A percentile compares a stretch with the other conserved stretches of the same genome.
phyloP scores from a whole-genome alignment of 1,140 invertebrate species.

The Portunus trituberculatus region DNA sequence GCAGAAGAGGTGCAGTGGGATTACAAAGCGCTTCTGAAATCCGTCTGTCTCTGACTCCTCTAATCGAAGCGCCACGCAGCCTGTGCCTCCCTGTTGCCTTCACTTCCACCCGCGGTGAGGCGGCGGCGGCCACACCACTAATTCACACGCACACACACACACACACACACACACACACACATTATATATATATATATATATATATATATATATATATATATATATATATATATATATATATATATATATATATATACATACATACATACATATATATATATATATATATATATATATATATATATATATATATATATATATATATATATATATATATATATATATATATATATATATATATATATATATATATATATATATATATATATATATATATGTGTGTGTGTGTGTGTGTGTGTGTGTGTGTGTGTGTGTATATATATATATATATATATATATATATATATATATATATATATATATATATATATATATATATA shows the following conservation, averaged over 20 bases:
- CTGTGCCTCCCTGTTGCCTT: too few species aligned
- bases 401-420: background rate
- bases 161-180: too few species aligned
- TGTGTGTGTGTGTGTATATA: background rate
- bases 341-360: too few species aligned
- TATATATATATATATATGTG: background rate
- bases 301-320: constrained; percentile 25
- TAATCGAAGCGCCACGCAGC: too few species aligned
- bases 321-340: constrained; percentile 21
- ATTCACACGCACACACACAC: too few species aligned
- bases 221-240: background rate
- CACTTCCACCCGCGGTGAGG: too few species aligned
- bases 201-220: constrained; percentile 2
- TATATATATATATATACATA: constrained; percentile 25
- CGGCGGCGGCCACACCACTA: too few species aligned
- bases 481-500: constrained; percentile 21
- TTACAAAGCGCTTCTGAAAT: background rate
- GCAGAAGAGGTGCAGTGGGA: background rate
- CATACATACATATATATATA: constrained; percentile 12
- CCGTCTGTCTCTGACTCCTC: too few species aligned
- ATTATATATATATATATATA: too few species aligned
- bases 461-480: constrained; percentile 33
- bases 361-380: constrained; percentile 11
- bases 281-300: constrained; percentile 33
- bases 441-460: background rate